Percentiles rank a stretch among this genome's conserved stretches.
These are phyloP conservation scores for Dryas iulia DNA, from an alignment of 1,140 invertebrate genomes.

Conservation along the genomic window DNA sequence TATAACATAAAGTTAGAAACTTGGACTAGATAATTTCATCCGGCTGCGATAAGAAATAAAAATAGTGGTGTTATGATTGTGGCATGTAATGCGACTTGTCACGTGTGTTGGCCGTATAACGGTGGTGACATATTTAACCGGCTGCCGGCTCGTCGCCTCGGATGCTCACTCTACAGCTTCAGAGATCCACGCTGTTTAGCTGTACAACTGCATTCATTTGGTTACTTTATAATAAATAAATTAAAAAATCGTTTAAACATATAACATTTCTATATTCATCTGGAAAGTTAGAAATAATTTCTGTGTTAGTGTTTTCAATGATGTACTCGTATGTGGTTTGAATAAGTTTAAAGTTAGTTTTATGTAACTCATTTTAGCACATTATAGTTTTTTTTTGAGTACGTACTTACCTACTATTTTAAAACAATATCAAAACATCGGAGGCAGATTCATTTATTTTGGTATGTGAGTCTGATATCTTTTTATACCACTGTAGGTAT, in stretches of 20 bases:
- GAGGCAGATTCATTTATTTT: neutral
- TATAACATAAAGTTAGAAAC: neutral
- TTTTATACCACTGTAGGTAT: too few species aligned
- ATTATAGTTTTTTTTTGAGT: too few species aligned
- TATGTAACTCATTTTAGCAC: too few species aligned
- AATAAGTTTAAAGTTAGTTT: too few species aligned
- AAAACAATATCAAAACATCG: too few species aligned
- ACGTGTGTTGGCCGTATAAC: constrained; percentile 49
- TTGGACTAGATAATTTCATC: constrained; percentile 17
- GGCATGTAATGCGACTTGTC: constrained; percentile 26
- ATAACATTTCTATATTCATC: neutral
- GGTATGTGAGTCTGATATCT: neutral
- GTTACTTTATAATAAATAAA: neutral
- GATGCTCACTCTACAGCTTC: constrained; percentile 27
- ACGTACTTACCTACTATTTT: too few species aligned
- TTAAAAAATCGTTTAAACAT: neutral
- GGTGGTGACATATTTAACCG: constrained; percentile 66
- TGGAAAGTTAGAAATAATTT: too few species aligned
- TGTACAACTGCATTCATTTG: constrained; percentile 11
- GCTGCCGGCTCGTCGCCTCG: constrained; percentile 39
- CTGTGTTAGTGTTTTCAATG: too few species aligned
- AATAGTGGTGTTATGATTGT: constrained; percentile 29
- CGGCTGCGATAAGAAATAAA: constrained; percentile 29
- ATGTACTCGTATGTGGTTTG: too few species aligned
- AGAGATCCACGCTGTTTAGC: constrained; percentile 8